Evolutionary conservation across 1,140 invertebrate species (phyloP), one percentile per base, ranked within the genome.

Genomic region (Euwallacea similis): DNA sequence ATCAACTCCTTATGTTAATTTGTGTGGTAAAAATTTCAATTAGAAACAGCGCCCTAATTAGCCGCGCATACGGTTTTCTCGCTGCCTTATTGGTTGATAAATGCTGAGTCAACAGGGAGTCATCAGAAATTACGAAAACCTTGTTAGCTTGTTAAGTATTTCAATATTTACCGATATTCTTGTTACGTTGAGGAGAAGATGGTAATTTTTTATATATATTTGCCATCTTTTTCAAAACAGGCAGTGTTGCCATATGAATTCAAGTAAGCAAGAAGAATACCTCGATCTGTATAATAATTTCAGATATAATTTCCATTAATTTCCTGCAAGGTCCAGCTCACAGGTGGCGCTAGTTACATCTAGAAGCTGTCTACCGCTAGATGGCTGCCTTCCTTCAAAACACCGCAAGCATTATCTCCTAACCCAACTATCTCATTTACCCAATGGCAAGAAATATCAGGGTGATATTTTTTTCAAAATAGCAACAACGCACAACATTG

Each of bases 61-160:
- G 13, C 58, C 55, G 47, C 16, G 50, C 60, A 42, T 11, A 62
- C 33, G 16, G 42, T 43, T 61, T 50, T 46, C 46, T 9, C 13
- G 21, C 15, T 56, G 16, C 21, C 59, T 55, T 61, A 69, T 63
- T 60, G 43, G 47, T 43, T 21, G 56, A 69, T 69, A 69, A 69
- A 41, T 13, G 16, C 7, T 42, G 15, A 62, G 50, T 15, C 46
- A 69, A 63, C 15, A 69, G 0, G 21, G 33, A 41, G 46, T 69
- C 67, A 69, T 69, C 67, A 69, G 42, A 53, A 69, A 69, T 69
- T 69, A 69, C 21, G 59, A 43, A 69, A 62, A 63, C 59, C 59
- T 63, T 69, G 67, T 69, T 69, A 53, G 47, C 13, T 62, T 55
- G 67, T 62, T 69, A 69, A 69, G 47, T 63, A 44, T 61, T 44